Percentiles rank a stretch among this genome's conserved stretches.
Evolutionary conservation across 1,140 invertebrate genomes (phyloP).

Genomic region (Ylistrum balloti): DNA sequence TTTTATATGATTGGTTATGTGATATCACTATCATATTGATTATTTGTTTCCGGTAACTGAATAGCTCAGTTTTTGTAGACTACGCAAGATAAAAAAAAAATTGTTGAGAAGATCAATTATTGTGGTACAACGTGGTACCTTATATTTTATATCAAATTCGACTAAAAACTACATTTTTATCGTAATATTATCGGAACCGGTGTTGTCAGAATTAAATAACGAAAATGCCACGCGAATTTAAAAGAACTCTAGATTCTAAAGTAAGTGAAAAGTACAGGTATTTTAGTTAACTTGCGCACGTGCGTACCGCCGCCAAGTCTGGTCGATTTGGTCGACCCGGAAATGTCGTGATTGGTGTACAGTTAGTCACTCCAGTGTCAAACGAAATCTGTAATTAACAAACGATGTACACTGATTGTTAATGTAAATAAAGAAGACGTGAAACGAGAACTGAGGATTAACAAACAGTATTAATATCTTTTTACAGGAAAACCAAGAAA

Average conservation of each 20-base stretch:
- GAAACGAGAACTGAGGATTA: slow-evolving; percentile 2
- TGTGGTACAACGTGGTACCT: too few relatives aligned
- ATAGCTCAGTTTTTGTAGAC: too few relatives aligned
- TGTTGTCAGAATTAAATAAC: too few relatives aligned
- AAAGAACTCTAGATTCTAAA: neutral
- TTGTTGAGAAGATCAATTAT: too few relatives aligned
- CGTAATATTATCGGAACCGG: too few relatives aligned
- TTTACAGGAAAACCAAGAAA: neutral
- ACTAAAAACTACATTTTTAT: too few relatives aligned
- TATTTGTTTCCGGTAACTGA: too few relatives aligned
- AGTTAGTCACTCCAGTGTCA: neutral
- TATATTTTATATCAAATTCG: too few relatives aligned
- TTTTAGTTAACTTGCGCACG: neutral
- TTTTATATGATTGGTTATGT: too few relatives aligned
- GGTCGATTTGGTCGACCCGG: neutral
- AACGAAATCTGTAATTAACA: slow-evolving; percentile 35
- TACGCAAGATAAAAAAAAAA: too few relatives aligned
- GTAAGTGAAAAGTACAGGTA: neutral
- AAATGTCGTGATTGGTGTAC: slow-evolving; percentile 38
- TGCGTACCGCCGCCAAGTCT: slow-evolving; percentile 13
- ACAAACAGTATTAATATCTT: slow-evolving; percentile 28
- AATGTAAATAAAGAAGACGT: slow-evolving; percentile 28
- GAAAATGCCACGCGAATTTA: too few relatives aligned
- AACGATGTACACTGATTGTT: neutral
- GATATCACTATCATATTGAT: too few relatives aligned